Conservation (phyloP, 2,113 vertebrate species). For the Xenopus borealis region DNA sequence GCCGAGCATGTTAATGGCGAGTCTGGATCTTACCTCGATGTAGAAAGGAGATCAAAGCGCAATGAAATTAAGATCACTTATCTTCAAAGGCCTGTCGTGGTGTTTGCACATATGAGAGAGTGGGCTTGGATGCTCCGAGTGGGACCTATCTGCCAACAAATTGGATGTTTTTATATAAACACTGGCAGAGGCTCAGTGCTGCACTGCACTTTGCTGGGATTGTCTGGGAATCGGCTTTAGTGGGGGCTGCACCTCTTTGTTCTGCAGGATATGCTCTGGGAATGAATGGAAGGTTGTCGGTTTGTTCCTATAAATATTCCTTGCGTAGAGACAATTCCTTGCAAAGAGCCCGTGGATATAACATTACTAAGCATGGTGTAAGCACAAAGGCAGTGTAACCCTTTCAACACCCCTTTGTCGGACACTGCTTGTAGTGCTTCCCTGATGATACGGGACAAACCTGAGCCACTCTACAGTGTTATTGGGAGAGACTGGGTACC, state of each 20-base stretch:
- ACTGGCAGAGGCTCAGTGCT: not conserved
- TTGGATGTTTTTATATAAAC: not conserved
- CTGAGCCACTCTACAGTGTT: too few relatives aligned
- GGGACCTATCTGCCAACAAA: conserved; percentile 4
- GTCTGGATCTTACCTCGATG: conserved; percentile 18
- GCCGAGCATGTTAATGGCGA: not conserved
- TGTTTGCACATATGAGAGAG: not conserved
- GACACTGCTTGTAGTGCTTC: not conserved
- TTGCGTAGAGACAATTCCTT: too few relatives aligned
- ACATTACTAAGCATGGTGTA: too few relatives aligned
- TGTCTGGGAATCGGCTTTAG: not conserved
- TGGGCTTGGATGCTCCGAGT: not conserved
- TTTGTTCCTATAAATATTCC: not conserved
- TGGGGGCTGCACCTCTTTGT: too few relatives aligned
- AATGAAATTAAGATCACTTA: not conserved
- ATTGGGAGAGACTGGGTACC: too few relatives aligned
- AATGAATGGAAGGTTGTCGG: too few relatives aligned
- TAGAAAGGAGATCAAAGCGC: conserved; percentile 6
- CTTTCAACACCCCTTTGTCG: not conserved
- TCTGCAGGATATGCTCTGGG: too few relatives aligned
- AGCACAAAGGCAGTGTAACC: not conserved
- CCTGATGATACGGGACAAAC: not conserved
- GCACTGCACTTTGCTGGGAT: not conserved
- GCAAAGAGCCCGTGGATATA: too few relatives aligned
- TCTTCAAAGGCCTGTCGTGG: not conserved